phyloP scores from a whole-genome alignment of 2,113 vertebrate species.

The Cyanocitta stelleri region DNA sequence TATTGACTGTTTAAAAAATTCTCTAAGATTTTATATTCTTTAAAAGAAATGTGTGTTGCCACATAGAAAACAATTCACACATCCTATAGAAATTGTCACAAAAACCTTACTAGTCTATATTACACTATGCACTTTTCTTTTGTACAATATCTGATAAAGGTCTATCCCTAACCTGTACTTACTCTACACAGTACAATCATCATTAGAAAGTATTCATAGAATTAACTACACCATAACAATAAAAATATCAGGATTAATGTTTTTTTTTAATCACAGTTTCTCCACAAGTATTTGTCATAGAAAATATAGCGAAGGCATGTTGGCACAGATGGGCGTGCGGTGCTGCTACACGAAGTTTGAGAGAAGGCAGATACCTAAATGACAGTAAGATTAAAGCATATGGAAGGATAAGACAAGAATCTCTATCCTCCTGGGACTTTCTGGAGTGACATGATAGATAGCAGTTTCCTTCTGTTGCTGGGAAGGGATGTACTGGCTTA shows the following conservation, averaged over 20 bases:
- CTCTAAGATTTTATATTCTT: conserved; percentile 69
- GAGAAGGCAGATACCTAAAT: conserved; percentile 56
- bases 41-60: conserved; percentile 74
- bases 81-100: conserved; percentile 77
- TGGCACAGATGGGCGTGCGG: conserved; percentile 59
- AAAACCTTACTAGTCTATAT: conserved; percentile 74
- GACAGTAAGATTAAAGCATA: conserved; percentile 49
- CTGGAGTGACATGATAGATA: conserved; percentile 49
- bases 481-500: not conserved
- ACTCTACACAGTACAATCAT: conserved; percentile 75
- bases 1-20: conserved; percentile 78
- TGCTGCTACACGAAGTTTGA: conserved; percentile 59
- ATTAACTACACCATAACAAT: conserved; percentile 76
- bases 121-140: conserved; percentile 73
- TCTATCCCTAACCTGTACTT: conserved; percentile 67
- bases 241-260: conserved; percentile 77
- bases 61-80: conserved; percentile 79
- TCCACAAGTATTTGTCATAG: conserved; percentile 75
- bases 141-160: conserved; percentile 65
- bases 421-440: conserved; percentile 28
- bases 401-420: conserved; percentile 33
- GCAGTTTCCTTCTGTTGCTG: conserved; percentile 18
- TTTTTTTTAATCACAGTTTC: conserved; percentile 73
- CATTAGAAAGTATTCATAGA: conserved; percentile 76
- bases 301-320: conserved; percentile 78